These are phyloP conservation scores for Trichopoda pennipes DNA, from an alignment of 2,888 invertebrate species.

Conservation along the genomic window DNA sequence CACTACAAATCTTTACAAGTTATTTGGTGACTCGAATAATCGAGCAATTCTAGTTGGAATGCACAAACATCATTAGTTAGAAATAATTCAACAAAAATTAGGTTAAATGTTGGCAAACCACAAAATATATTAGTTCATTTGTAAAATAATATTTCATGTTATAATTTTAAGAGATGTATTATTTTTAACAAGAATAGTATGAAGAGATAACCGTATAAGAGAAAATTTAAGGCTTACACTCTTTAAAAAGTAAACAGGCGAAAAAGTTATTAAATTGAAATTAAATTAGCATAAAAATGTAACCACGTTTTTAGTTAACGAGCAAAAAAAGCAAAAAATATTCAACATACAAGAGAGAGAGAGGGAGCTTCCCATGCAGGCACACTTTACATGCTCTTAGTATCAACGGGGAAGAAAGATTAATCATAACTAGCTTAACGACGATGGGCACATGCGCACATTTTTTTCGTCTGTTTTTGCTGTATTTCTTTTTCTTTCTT, in stretches of 20 bases:
- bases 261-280: constrained; percentile 18
- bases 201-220: constrained; percentile 17
- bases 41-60: background rate
- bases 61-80: background rate
- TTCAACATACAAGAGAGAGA: constrained; percentile 4
- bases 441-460: constrained; percentile 59
- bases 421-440: constrained; percentile 45
- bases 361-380: constrained; percentile 6
- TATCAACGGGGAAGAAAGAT: constrained; percentile 35
- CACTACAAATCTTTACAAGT: no score
- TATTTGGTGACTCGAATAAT: background rate
- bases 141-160: constrained; percentile 15
- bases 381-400: background rate
- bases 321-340: no score
- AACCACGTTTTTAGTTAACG: constrained; percentile 24
- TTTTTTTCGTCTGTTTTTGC: constrained; percentile 24
- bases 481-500: constrained; percentile 29
- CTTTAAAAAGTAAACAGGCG: constrained; percentile 13
- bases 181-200: background rate
- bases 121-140: background rate
- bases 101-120: background rate
- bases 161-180: constrained; percentile 1
- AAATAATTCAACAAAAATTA: background rate
- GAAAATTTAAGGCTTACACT: background rate
- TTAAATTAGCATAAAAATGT: constrained; percentile 51